Conservation (phyloP, 2,113 vertebrate species). For the Heptranchias perlo region DNA sequence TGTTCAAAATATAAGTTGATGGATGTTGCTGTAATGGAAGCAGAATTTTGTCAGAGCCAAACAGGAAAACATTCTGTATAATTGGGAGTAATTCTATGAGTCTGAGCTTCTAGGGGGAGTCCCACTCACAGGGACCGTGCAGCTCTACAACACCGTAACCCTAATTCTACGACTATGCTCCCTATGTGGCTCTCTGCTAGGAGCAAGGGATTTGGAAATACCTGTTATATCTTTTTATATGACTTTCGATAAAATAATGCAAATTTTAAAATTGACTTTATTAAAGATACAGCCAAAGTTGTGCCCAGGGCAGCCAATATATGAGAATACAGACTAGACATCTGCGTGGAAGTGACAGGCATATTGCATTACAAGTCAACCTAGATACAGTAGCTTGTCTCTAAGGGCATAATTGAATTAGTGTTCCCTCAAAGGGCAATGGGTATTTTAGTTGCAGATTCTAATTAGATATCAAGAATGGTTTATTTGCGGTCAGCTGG, state of each 20-base stretch:
- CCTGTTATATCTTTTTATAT: background rate
- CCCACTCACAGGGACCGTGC: too few relatives aligned
- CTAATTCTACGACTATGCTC: background rate
- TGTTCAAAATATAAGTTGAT: background rate
- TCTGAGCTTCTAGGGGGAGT: background rate
- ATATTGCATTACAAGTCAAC: background rate
- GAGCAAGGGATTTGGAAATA: background rate
- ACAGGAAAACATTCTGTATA: background rate
- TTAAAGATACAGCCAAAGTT: too few relatives aligned
- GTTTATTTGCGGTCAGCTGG: slow-evolving; percentile 8
- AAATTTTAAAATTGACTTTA: background rate
- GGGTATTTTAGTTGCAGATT: background rate
- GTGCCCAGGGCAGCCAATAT: background rate
- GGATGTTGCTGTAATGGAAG: background rate
- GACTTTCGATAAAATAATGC: background rate
- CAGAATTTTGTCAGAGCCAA: background rate
- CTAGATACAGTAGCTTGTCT: background rate
- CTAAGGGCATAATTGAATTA: slow-evolving; percentile 8
- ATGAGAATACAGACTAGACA: background rate
- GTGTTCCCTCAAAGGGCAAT: background rate
- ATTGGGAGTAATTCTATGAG: background rate
- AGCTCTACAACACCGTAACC: background rate
- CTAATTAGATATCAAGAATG: slow-evolving; percentile 14
- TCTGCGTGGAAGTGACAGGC: background rate
- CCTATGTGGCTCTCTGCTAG: background rate